Percentiles rank a stretch among this genome's conserved stretches.
phyloP scores from a whole-genome alignment of 2,888 invertebrate genomes.

The Stenodema calcarata region DNA sequence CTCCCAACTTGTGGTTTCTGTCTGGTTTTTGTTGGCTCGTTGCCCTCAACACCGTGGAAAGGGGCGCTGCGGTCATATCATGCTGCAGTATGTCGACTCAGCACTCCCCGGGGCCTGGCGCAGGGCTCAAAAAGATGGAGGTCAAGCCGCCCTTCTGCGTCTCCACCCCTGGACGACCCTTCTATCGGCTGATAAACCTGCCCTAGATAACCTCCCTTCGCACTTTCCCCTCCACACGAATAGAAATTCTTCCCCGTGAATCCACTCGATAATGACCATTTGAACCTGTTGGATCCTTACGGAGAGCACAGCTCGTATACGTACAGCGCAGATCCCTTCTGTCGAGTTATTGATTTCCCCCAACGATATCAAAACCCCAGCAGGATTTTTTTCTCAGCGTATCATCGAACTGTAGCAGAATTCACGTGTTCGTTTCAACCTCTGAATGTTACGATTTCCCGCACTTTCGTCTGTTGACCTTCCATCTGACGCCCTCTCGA shows the following conservation, averaged over 20 bases:
- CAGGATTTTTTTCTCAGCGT: too few species aligned
- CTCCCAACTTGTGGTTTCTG: too few species aligned
- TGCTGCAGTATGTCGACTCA: background rate
- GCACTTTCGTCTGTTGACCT: background rate
- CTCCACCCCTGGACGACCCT: background rate
- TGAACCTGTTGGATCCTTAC: background rate
- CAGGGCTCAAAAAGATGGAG: background rate
- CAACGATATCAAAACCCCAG: background rate
- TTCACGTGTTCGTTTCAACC: too few species aligned
- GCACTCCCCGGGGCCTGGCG: background rate
- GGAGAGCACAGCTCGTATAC: background rate
- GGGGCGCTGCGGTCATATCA: background rate
- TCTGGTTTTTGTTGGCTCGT: background rate
- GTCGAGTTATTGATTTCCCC: background rate
- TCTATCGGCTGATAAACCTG: background rate
- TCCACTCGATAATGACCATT: background rate
- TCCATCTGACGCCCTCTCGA: background rate
- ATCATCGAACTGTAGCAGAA: too few species aligned
- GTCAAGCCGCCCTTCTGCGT: background rate
- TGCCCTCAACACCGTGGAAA: background rate
- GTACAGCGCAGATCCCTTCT: background rate
- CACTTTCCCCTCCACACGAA: background rate
- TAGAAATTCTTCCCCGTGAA: background rate
- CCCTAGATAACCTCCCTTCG: background rate
- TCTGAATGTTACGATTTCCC: too few species aligned